Base-by-base conservation (phyloP, 2,113 vertebrate species). In the Oreochromis spilurus region DNA sequence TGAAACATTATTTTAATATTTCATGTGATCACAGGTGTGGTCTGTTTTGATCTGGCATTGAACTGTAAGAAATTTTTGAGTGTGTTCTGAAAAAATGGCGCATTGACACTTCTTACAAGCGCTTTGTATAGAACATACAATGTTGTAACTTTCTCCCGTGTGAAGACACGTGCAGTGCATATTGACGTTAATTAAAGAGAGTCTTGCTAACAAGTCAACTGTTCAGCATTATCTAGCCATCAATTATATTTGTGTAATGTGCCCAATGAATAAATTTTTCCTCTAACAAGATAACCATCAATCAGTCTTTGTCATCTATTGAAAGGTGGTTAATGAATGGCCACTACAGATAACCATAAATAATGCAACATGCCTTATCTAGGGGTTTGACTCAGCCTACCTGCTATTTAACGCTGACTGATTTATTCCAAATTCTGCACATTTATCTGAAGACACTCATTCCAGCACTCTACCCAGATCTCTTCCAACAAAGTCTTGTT, bases 271-370 rank as follows among this genome's bases (percentile, higher is more conserved):
- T 94, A 81, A 43, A 83, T 93, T 84, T 82, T 89, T 90, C 81
- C 79, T 78, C 84, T 67, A 90, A 94, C 92, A 90, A 94, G 93
- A 95, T 92, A 93, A 87, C 87, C 87, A 94, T 95, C 91, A 88
- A 94, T 95, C 93, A 92, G 52, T 87, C 82, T 78, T 81, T 84
- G 92, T 94, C 86, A 82, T 84, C 21, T 95, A 94, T 94, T 92
- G 95, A 93, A 84, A 91, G 80, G 91, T 88, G 81, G 62, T 70
- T 93, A 95, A 95, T 90, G 87, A 93, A 94, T 95, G 86, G 83
- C 88, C 91, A 88, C 85, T 84, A 83, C 70, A 79, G 82, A 80
- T 89, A 83, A 84, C 80, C 52, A 94, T 89, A 93, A 93, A 93
- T 94, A 95, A 95, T 92, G 90, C 93, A 93, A 87, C 55, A 79